Percentiles rank a stretch among this genome's conserved stretches.
Evolutionary conservation across 2,113 vertebrate genomes (phyloP).

Genomic region (Microcebus tavaratra): DNA sequence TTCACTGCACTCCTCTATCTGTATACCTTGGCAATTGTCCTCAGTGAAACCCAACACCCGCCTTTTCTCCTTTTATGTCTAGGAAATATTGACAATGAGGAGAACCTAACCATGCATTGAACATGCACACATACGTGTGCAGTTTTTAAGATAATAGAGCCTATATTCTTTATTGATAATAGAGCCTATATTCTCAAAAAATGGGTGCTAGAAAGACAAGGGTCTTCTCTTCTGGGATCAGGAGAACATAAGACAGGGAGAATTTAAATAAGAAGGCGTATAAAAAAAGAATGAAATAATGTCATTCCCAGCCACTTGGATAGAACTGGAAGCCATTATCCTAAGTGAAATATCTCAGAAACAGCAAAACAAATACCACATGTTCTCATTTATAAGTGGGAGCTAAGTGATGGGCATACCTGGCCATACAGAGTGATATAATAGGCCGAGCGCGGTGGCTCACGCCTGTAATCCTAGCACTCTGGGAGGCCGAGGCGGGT

Average conservation of each 20-base stretch:
- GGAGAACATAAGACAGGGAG: background rate
- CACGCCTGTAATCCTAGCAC: no score
- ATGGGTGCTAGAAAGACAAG: background rate
- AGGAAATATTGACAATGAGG: background rate
- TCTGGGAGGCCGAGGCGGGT: no score
- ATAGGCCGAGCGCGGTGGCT: no score
- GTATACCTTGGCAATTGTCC: background rate
- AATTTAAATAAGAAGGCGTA: background rate
- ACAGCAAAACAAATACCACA: no score
- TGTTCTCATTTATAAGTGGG: no score
- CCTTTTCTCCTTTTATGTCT: background rate
- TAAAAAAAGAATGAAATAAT: no score
- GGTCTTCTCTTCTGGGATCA: background rate
- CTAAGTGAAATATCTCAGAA: no score
- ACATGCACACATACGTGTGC: background rate
- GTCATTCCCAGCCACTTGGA: no score
- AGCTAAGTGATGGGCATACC: no score
- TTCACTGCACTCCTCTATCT: background rate
- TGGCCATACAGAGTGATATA: no score
- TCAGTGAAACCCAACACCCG: background rate
- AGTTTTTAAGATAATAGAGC: background rate
- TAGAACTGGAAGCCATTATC: no score
- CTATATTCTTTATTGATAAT: background rate
- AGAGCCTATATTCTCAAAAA: background rate
- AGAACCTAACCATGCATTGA: background rate